Evolutionary conservation across 2,113 vertebrate genomes (phyloP).

Genomic region (Cebidichthys violaceus): DNA sequence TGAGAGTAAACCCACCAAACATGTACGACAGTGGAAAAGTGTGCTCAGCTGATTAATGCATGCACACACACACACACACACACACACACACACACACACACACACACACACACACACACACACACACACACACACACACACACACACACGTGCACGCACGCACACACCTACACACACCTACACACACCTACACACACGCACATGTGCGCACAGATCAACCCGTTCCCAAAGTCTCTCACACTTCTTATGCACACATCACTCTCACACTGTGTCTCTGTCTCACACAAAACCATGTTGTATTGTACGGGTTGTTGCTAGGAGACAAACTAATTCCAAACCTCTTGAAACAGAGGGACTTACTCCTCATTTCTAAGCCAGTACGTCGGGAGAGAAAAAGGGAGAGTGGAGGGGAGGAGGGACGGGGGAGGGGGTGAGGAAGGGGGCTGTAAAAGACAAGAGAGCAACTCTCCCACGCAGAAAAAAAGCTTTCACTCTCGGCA

Average conservation of each 20-base stretch:
- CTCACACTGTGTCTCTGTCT: conserved; percentile 66
- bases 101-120: conserved; percentile 27
- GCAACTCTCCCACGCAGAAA: conserved; percentile 55
- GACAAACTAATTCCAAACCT: conserved; percentile 82
- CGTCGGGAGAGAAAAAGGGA: conserved; percentile 58
- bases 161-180: conserved; percentile 24
- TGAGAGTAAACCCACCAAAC: conserved; percentile 71
- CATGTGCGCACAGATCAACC: neutral
- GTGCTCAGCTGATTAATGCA: conserved; percentile 80
- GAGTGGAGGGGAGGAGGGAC: conserved; percentile 36
- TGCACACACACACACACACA: conserved; percentile 30
- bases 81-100: conserved; percentile 23
- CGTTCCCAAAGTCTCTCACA: conserved; percentile 57
- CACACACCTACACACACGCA: neutral
- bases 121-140: conserved; percentile 34
- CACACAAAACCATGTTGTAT: conserved; percentile 77
- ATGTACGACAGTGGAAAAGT: conserved; percentile 77
- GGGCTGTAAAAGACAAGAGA: conserved; percentile 51
- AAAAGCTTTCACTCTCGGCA: conserved; percentile 50
- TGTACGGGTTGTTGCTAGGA: conserved; percentile 82
- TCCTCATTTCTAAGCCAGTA: conserved; percentile 73
- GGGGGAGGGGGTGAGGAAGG: conserved; percentile 12
- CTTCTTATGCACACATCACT: conserved; percentile 53
- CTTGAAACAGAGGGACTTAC: conserved; percentile 80
- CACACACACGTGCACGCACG: too few relatives aligned